phyloP scores from a whole-genome alignment of 2,888 invertebrate species.

The Sepiola atlantica region DNA sequence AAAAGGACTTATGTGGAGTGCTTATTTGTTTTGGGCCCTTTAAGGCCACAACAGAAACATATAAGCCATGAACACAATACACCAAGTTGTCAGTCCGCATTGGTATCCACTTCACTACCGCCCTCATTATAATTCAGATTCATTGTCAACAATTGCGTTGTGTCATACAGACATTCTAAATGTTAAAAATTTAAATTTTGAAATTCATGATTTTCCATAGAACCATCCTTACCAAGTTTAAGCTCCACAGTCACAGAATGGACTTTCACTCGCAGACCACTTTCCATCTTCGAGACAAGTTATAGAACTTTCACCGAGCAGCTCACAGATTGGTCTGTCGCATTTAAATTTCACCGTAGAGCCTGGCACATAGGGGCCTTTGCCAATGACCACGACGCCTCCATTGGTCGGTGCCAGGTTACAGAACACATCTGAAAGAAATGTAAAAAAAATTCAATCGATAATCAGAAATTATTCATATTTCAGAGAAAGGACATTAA shows the following conservation, averaged over 20 bases:
- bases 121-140: no score
- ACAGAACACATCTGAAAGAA: constrained; percentile 8
- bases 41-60: no score
- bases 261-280: not conserved
- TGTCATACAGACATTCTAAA: not conserved
- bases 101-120: no score
- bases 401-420: no score
- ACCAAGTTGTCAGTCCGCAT: no score
- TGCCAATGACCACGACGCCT: not conserved
- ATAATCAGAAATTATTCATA: not conserved
- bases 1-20: no score
- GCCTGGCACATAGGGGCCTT: not conserved
- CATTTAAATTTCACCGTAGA: not conserved
- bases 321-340: not conserved
- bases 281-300: not conserved
- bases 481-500: no score
- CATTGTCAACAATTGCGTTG: not conserved
- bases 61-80: no score
- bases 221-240: not conserved
- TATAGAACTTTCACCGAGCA: not conserved
- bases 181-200: not conserved
- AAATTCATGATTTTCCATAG: not conserved
- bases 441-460: not conserved
- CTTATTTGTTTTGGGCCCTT: no score
- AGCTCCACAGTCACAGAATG: constrained; percentile 41